Evolutionary conservation across 2,888 invertebrate genomes (phyloP).

Genomic region (Barypeithes pellucidus): DNA sequence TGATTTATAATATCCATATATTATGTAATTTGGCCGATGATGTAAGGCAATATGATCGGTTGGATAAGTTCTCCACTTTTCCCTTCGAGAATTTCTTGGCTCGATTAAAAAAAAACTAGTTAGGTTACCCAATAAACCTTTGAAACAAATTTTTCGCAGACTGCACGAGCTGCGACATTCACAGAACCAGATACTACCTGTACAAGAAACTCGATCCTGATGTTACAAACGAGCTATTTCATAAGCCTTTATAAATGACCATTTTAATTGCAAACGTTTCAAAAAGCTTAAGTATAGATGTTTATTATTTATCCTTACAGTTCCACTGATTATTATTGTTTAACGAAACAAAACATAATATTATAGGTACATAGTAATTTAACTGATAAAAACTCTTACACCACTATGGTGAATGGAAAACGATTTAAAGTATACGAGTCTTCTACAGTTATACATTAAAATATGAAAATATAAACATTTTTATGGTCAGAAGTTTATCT

Average conservation of each 20-base stretch:
- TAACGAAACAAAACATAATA: background rate
- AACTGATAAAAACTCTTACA: constrained; percentile 6
- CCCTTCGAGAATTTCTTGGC: too few relatives aligned
- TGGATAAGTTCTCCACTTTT: background rate
- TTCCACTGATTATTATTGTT: background rate
- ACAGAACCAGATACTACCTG: too few relatives aligned
- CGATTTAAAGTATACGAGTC: constrained; percentile 2
- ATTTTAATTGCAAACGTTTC: background rate
- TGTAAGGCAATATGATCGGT: background rate
- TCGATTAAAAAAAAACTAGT: too few relatives aligned
- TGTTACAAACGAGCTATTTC: background rate
- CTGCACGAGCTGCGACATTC: too few relatives aligned
- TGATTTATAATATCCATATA: background rate
- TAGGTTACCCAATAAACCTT: too few relatives aligned
- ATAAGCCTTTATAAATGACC: constrained; percentile 2
- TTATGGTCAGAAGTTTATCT: constrained; percentile 7
- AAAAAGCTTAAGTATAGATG: constrained; percentile 7
- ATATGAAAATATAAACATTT: background rate
- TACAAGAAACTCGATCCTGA: background rate
- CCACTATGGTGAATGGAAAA: background rate
- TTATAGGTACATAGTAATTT: background rate
- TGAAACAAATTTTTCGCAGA: too few relatives aligned
- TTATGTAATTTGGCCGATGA: constrained; percentile 5
- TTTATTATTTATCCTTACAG: background rate
- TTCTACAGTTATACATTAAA: constrained; percentile 2